Conservation (phyloP, 1,140 invertebrate species). For the Panagrolaimus sp. region DNA sequence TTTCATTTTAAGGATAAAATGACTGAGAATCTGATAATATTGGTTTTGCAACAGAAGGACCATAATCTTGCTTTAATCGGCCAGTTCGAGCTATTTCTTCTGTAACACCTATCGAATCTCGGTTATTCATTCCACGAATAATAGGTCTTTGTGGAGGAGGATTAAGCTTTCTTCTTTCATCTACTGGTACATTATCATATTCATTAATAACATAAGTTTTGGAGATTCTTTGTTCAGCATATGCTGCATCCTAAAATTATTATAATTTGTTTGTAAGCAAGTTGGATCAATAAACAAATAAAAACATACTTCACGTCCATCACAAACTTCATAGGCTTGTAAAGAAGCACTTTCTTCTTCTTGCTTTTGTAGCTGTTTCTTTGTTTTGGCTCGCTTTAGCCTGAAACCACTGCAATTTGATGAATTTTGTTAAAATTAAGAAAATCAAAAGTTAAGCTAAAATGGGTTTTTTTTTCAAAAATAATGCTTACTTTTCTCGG, state of each 20-base stretch:
- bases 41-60: too few species aligned
- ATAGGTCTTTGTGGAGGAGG: neutral
- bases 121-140: neutral
- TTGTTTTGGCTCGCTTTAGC: neutral
- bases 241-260: neutral
- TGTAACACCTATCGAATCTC: neutral
- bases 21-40: too few species aligned
- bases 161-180: neutral
- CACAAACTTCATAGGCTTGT: neutral
- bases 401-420: constrained; percentile 11
- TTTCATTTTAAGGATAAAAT: too few species aligned
- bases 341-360: neutral
- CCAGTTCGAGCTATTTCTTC: constrained; percentile 5
- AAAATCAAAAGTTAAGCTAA: neutral
- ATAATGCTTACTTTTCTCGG: constrained; percentile 15
- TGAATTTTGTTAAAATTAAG: neutral
- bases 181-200: constrained; percentile 1
- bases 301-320: constrained; percentile 7
- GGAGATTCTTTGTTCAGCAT: neutral
- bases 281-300: too few species aligned
- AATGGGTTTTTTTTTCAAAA: neutral
- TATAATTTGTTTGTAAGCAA: neutral
- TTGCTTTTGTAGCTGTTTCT: neutral
- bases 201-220: neutral
- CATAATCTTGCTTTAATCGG: neutral